Base-by-base conservation (phyloP, 2,888 invertebrate species). In the Rhopalosiphum nymphaeae region DNA sequence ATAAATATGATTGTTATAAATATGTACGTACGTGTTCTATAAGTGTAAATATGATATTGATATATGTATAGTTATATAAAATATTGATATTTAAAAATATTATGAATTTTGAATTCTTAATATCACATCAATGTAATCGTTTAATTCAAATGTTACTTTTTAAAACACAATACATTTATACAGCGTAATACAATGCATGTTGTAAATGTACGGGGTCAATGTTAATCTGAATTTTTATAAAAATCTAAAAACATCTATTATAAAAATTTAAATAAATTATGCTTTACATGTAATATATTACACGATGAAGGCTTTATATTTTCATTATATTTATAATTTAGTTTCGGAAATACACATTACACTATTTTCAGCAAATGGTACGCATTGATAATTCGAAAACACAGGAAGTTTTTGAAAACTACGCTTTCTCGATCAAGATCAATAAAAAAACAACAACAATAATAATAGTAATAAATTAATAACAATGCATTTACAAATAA, bases 401-500 rank as follows among this genome's bases (percentile, higher is more conserved):
- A 36, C 36, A 78, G 36, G 21, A 78, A 36, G 36, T 78, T 49
- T 46, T 84, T 36, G n/a, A 49, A 87, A 67, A 26, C 46, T 92
- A 92, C 87, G 67, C 87, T 87, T 92, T 88, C 87, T 91, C 91
- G 91, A 91, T 86, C 91, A 78, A 78, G 13, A 57, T 16, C 0
- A 78, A 36, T n/a, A 78, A 53, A 53, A 53, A 53, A 49, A 49
- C 49, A 49, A 49, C 1, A 49, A 57, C 26, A 7, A 49, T 49
- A 53, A 46, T 49, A 36, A n/a, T 46, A 86, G 29, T 56, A n/a
- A n/a, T 16, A 36, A n/a, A 46, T 46, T 16, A 67, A 36, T 78
- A 78, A 36, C 1, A 78, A 25, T 36, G 36, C 1, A 36, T 78
- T 78, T 78, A 78, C 36, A 78, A 78, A 36, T 36, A 78, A 29